These are phyloP conservation scores for Anoplopoma fimbria DNA, from an alignment of 2,113 vertebrate species.

Conservation along the genomic window DNA sequence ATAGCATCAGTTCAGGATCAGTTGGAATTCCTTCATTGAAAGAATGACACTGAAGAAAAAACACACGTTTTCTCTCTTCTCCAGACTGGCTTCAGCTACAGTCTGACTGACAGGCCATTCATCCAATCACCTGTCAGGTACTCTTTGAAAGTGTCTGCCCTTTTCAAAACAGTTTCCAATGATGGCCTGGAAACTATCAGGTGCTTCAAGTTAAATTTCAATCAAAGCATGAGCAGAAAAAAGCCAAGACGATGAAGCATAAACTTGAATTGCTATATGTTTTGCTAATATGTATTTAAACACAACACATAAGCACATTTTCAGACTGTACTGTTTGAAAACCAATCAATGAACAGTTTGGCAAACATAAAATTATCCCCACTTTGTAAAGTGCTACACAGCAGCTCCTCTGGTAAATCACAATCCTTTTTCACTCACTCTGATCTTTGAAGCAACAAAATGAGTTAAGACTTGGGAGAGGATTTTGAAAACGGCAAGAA, in stretches of 20 bases:
- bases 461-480: constrained; percentile 51
- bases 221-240: neutral
- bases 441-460: constrained; percentile 50
- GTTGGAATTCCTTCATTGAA: too few relatives aligned
- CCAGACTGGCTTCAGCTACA: neutral
- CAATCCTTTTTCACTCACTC: constrained; percentile 35
- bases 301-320: neutral
- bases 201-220: neutral
- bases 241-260: neutral
- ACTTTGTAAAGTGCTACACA: constrained; percentile 34
- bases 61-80: too few relatives aligned
- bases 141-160: neutral
- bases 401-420: constrained; percentile 45
- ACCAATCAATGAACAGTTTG: neutral
- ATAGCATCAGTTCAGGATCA: neutral
- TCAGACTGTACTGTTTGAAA: neutral
- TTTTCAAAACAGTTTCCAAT: neutral
- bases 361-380: constrained; percentile 23
- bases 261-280: too few relatives aligned
- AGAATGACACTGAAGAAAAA: neutral
- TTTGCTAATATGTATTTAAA: neutral
- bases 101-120: neutral
- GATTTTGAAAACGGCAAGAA: constrained; percentile 51
- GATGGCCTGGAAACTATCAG: neutral
- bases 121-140: neutral